Base-by-base conservation (phyloP, 2,797 vertebrate species). In the Sebastes trivittatus region DNA sequence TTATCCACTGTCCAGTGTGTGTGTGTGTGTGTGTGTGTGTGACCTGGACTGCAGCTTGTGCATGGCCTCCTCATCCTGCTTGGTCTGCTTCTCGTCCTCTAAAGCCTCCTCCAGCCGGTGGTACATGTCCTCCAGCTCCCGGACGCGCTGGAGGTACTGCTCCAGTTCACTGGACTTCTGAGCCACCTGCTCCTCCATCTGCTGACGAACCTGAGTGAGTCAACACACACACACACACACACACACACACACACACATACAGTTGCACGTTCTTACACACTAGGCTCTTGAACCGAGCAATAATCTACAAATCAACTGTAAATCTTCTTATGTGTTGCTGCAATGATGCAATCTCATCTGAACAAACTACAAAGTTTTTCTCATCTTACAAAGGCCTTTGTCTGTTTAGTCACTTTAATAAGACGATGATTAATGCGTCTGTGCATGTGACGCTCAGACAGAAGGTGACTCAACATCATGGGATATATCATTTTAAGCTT, bases 161-260 rank as follows among this genome's bases (percentile, higher is more conserved):
- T 98, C 97, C 90, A 99, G 94, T 84, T 99, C 97, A n/a, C 94
- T 96, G 32, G 97, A 97, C 90, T 99, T 98, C 93, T 98, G 97
- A 42, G 97, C 98, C 82, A 99, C 96, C 92, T 99, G 95, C 87
- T 97, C 95, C 92, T 99, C 98, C 97, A 99, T 98, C 93, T 99
- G 95, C 89, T 96, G 97, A 79, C 97, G 97, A 61, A 97, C 96
- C 98, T 99, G 87, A 80, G 27, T 32, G 42, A 81, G 38, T 10
- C 11, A 25, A 63, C 36, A 54, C 67, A 62, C n/a, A 75, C 36
- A 25, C 62, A 62, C 60, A 72, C 60, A 72, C 29, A 55, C 56
- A 63, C 36, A 54, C 67, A 72, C 32, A 23, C 62, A 62, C 60
- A 72, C 60, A 72, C 29, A 55, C 56, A 62, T 23, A 75, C 36